Evolutionary conservation across 1,140 invertebrate species (phyloP), one percentile per base, ranked within the genome.

Genomic region (Drosophila miranda): DNA sequence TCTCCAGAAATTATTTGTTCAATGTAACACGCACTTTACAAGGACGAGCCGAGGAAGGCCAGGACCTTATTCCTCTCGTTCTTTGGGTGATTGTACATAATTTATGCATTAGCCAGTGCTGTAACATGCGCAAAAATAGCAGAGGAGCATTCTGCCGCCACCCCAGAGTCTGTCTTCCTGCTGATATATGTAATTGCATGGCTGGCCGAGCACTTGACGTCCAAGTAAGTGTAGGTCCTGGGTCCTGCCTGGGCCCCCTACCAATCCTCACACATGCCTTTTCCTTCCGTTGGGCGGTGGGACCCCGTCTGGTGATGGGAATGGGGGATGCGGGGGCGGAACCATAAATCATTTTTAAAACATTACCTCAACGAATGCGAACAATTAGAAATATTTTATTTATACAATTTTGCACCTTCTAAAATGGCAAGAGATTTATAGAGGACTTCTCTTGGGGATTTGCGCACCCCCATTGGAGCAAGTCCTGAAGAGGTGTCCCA

Each of bases 291-390:
- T 57, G 42, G 57, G 44, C 14, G 8, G 44, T 19, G 1, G 41
- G 30, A 14, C 34, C 26, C n/a, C n/a, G n/a, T n/a, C n/a, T n/a
- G n/a, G n/a, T n/a, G n/a, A n/a, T n/a, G n/a, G n/a, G n/a, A n/a
- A n/a, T n/a, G n/a, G n/a, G 44, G 34, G 30, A 21, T 26, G 53
- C 23, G 67, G 30, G 28, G 48, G 53, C 64, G 63, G 53, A 73
- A 50, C 55, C 79, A 83, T 83, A 86, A 84, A 84, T 84, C 81
- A 84, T 84, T 80, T 84, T 83, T 77, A 81, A 83, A 84, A 69
- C 68, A 74, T 84, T 86, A 78, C 76, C 61, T 75, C 60, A 68
- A 67, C 71, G 81, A 75, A 69, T 79, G 72, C 81, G 79, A 73
- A 66, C 66, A 60, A 57, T 61, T 53, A 55, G 63, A 71, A 70